phyloP scores from a whole-genome alignment of 64 coral and sea anemone species.

The Pocillopora damicornis region DNA sequence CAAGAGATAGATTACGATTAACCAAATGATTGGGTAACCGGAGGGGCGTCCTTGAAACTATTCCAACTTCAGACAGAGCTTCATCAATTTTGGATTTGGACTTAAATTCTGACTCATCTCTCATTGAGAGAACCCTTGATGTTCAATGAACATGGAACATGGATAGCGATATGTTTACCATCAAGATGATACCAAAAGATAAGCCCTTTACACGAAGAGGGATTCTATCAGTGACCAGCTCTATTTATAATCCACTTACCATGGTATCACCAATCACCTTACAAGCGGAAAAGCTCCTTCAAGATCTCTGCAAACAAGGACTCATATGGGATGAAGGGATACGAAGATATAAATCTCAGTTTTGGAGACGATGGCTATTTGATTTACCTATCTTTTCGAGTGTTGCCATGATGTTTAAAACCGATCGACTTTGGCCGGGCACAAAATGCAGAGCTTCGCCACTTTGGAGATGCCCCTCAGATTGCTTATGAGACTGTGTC shows the following conservation, averaged over 20 bases:
- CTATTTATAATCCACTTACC: neutral
- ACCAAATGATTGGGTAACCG: neutral
- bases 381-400: neutral
- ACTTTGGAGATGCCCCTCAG: slow-evolving; percentile 8
- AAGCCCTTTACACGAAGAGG: neutral
- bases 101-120: neutral
- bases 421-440: neutral
- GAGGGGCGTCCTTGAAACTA: neutral
- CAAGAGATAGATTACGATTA: neutral
- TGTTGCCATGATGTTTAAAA: neutral
- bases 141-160: neutral
- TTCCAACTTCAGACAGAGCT: neutral
- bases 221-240: neutral
- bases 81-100: neutral
- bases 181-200: neutral
- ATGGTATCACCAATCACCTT: neutral
- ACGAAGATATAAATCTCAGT: neutral
- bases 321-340: slow-evolving; percentile 1
- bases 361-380: neutral
- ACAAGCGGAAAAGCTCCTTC: neutral
- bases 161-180: neutral
- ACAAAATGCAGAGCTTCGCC: neutral
- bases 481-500: neutral
- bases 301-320: slow-evolving; percentile 8
- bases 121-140: neutral